Conservation (phyloP, 2,888 invertebrate species). For the Lasioglossum lativentre region DNA sequence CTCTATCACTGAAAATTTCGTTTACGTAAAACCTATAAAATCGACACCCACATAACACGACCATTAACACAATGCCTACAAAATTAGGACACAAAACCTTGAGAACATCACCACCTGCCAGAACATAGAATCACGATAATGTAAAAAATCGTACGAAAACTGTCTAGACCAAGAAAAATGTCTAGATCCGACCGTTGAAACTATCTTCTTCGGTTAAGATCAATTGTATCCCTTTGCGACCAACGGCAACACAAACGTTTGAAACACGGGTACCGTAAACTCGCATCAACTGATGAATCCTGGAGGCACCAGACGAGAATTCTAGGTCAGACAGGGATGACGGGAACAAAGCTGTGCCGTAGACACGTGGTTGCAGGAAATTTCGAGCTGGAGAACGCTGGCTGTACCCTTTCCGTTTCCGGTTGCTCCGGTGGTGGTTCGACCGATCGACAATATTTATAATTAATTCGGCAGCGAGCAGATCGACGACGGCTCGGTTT, state of each 20-base stretch:
- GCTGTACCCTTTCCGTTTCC: not conserved
- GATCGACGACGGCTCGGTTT: slow-evolving; percentile 45
- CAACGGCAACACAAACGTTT: not conserved
- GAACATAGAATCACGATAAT: not conserved
- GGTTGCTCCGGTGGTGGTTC: not conserved
- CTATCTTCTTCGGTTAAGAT: not conserved
- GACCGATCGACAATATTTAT: slow-evolving; percentile 44
- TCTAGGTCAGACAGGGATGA: not conserved
- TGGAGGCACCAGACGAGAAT: not conserved
- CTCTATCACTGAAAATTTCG: not conserved
- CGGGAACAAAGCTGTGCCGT: not conserved
- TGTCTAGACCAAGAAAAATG: not conserved
- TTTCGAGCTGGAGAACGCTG: not conserved
- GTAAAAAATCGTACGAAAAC: too few relatives aligned
- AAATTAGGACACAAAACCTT: not conserved
- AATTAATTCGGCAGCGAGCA: slow-evolving; percentile 54
- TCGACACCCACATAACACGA: not conserved
- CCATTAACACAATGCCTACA: not conserved
- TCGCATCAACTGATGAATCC: not conserved
- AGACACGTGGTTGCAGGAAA: not conserved
- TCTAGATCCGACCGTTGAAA: not conserved
- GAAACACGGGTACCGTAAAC: not conserved
- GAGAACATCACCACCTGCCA: not conserved
- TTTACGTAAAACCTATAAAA: not conserved
- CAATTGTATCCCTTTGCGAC: not conserved